These are phyloP conservation scores for Drosophila pseudotakahashii DNA, from an alignment of 2,888 invertebrate species.

Conservation along the genomic window DNA sequence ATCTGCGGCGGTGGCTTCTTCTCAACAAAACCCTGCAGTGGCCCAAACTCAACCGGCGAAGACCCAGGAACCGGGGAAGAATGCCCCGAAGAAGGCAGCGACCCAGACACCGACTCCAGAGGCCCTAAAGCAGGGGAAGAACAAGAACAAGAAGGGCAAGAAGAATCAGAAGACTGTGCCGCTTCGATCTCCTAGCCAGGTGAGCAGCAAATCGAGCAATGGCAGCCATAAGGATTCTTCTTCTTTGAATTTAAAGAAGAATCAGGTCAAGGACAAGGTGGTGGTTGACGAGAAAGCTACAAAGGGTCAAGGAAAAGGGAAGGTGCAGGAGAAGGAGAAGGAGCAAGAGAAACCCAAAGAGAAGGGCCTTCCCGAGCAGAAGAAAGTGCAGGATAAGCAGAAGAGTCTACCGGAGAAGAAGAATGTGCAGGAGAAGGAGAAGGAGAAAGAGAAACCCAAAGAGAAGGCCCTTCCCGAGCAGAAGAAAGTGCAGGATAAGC, in stretches of 20 bases:
- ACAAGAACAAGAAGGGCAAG: conserved; percentile 19
- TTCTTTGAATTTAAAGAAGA: not conserved
- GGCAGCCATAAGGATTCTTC: not conserved
- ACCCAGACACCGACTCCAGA: conserved; percentile 2
- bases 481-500: not conserved
- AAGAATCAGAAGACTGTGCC: conserved; percentile 3
- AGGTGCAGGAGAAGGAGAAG: not conserved
- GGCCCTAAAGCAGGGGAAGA: not conserved
- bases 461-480: not conserved
- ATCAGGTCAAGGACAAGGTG: not conserved
- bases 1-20: no score
- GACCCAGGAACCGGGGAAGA: not conserved
- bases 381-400: not conserved
- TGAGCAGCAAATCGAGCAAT: not conserved
- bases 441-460: not conserved
- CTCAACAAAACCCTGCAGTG: not conserved
- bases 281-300: no score
- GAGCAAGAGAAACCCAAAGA: not conserved
- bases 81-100: not conserved
- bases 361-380: not conserved
- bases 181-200: not conserved
- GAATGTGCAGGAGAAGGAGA: not conserved
- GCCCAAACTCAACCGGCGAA: not conserved
- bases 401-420: not conserved
- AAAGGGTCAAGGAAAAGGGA: not conserved